A percentile compares a stretch with the other conserved stretches of the same genome.
These are phyloP conservation scores for Helicoverpa assulta DNA, from an alignment of 2,888 invertebrate species.

Conservation along the genomic window DNA sequence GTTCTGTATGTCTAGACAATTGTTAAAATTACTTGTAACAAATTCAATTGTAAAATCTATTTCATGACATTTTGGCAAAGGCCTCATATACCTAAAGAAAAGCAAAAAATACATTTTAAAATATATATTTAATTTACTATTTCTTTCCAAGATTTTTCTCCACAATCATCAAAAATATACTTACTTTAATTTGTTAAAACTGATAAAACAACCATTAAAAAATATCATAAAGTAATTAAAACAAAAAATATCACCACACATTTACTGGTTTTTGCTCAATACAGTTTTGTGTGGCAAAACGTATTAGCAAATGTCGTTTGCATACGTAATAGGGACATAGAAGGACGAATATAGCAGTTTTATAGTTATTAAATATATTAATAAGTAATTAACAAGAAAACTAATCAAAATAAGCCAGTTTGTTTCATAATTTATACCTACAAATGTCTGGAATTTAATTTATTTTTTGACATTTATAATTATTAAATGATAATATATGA, in stretches of 20 bases:
- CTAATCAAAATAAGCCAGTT: slow-evolving; percentile 11
- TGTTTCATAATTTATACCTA: not conserved
- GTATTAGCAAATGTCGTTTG: slow-evolving; percentile 22
- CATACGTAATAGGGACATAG: slow-evolving; percentile 38
- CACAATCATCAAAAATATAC: too few species aligned
- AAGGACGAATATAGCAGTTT: slow-evolving; percentile 19
- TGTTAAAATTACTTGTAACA: not conserved
- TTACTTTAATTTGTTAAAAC: too few species aligned
- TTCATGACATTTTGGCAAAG: not conserved
- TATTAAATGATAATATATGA: not conserved
- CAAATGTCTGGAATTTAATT: not conserved
- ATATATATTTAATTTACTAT: too few species aligned
- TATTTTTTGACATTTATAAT: not conserved
- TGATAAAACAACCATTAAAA: too few species aligned
- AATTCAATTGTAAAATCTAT: not conserved
- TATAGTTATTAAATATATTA: slow-evolving; percentile 29
- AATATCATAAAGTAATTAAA: slow-evolving; percentile 4
- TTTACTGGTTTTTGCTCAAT: slow-evolving; percentile 4
- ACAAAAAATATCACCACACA: not conserved
- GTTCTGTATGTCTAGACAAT: not conserved
- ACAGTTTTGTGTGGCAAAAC: slow-evolving; percentile 16
- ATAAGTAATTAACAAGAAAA: slow-evolving; percentile 18
- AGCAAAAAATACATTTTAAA: too few species aligned
- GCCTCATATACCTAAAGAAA: not conserved
- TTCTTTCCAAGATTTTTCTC: too few species aligned